Base-by-base conservation (phyloP, 2,888 invertebrate genomes). In the Cephonodes hylas region DNA sequence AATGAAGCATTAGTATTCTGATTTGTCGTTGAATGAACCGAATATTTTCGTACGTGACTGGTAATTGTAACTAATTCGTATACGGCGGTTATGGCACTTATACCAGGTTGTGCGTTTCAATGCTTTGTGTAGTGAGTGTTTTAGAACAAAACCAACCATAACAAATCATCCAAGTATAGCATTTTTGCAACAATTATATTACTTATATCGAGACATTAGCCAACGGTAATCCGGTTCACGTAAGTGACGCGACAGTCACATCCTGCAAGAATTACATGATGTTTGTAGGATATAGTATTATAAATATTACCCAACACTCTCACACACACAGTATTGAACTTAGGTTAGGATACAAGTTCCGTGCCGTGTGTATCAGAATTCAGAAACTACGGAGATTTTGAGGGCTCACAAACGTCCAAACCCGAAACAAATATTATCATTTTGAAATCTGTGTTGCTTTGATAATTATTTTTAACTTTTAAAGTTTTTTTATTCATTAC, bases 31-130 rank as follows among this genome's bases (percentile, higher is more conserved):
- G 31, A 53, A 18, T 53, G 31, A 31, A 53, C 10, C 10, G 45
- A 46, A 67, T 68, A 69, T 68, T 70, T 68, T 63, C 45, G 57
- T 64, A 64, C 58, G 61, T 31, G 48, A 25, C 13, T 22, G n/a
- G 25, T 48, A n/a, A 5, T 53, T 4, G 8, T 38, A 38, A 4
- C 27, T 53, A 20, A 4, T 15, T 48, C 25, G 15, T 27, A 18
- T n/a, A 53, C 60, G 13, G 48, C 20, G 23, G 27, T 53, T 60
- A 60, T 20, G 53, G 15, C 46, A 59, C 46, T 59, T 60, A 60
- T 23, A 59, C 53, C 31, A 59, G 59, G 59, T 38, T 59, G 59
- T 59, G 20, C 53, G 34, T 56, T 60, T 42, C 60, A 58, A 53
- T 59, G 42, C 18, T 60, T 58, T 46, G 45, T 45, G 23, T 8